phyloP scores from a whole-genome alignment of 2,888 invertebrate species.

The Uloborus plumipes region DNA sequence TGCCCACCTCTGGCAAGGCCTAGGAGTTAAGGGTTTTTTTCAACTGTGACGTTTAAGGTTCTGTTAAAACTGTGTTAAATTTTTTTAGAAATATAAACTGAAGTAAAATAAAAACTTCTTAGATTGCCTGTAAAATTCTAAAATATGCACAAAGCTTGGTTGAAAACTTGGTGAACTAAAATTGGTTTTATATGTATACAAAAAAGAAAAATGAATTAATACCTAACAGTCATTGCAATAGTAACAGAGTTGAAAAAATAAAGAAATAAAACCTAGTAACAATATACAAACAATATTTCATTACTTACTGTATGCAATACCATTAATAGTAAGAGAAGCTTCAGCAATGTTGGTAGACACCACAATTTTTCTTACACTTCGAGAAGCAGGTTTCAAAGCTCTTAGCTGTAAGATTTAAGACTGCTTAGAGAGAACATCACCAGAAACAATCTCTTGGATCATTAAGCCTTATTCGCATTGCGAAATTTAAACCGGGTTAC shows the following conservation, averaged over 20 bases:
- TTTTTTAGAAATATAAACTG: no score
- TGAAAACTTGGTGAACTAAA: no score
- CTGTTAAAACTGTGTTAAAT: no score
- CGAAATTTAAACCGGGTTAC: no score
- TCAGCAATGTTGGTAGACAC: conserved; percentile 97
- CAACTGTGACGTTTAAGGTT: no score
- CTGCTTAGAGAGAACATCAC: background rate
- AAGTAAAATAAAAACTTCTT: no score
- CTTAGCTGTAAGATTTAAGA: conserved; percentile 74
- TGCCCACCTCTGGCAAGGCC: no score
- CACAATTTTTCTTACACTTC: conserved; percentile 86
- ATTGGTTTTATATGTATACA: background rate
- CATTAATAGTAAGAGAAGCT: conserved; percentile 94
- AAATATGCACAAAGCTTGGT: no score
- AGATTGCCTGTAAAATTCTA: no score
- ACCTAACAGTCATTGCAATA: background rate
- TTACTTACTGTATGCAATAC: conserved; percentile 85
- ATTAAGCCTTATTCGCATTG: no score
- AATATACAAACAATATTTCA: background rate
- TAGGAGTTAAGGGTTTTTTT: no score
- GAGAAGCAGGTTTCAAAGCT: conserved; percentile 81
- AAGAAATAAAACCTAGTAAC: background rate
- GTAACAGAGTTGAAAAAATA: background rate
- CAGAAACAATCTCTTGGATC: no score
- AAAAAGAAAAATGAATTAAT: background rate